phyloP scores from a whole-genome alignment of 2,888 invertebrate species.

The Fragum whitleyi region DNA sequence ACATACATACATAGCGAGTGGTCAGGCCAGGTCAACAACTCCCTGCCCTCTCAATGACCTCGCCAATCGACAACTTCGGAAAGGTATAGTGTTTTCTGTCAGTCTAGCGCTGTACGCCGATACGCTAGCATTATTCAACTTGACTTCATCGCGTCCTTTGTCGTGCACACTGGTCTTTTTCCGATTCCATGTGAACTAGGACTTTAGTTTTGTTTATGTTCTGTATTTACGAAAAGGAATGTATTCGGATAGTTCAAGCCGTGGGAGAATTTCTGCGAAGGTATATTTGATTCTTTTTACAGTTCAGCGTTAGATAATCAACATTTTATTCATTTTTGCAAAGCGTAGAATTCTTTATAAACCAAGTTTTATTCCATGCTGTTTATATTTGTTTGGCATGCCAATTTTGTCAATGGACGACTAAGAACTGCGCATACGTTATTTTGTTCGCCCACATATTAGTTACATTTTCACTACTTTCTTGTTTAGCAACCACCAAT shows the following conservation, averaged over 20 bases:
- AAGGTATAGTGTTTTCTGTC: slow-evolving; percentile 19
- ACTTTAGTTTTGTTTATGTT: neutral
- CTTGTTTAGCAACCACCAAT: too few relatives aligned
- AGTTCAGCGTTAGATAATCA: too few relatives aligned
- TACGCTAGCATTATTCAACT: slow-evolving; percentile 18
- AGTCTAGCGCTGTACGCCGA: slow-evolving; percentile 2
- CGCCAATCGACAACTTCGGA: slow-evolving; percentile 20
- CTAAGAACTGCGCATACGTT: too few relatives aligned
- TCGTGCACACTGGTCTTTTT: neutral
- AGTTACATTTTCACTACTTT: too few relatives aligned
- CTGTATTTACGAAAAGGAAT: neutral
- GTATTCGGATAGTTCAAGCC: neutral
- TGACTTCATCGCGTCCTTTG: slow-evolving; percentile 17
- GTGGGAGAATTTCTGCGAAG: too few relatives aligned
- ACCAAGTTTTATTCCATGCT: too few relatives aligned
- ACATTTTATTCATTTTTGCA: too few relatives aligned
- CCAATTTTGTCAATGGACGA: too few relatives aligned
- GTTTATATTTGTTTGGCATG: too few relatives aligned
- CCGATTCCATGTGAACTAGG: neutral
- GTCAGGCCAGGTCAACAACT: slow-evolving; percentile 61
- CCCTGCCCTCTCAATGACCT: slow-evolving; percentile 57
- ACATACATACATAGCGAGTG: slow-evolving; percentile 10
- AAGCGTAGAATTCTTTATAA: too few relatives aligned
- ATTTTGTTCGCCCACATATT: too few relatives aligned
- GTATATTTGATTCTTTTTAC: too few relatives aligned